Conservation (phyloP, 2,797 vertebrate genomes). For the Enteromius argenteus region DNA sequence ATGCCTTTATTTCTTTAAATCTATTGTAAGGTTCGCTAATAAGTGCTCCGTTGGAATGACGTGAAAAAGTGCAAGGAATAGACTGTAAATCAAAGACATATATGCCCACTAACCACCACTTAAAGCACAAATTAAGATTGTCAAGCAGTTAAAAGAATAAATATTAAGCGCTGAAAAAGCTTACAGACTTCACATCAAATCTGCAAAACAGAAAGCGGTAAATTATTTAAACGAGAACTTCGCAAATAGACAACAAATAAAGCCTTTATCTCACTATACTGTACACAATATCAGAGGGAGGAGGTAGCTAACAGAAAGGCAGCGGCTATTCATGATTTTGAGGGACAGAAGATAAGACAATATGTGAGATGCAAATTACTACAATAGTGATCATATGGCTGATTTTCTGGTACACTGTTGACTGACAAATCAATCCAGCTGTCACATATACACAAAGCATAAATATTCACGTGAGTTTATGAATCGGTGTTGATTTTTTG, state of each 20-base stretch:
- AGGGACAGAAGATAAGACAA: conserved; percentile 24
- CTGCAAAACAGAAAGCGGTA: conserved; percentile 32
- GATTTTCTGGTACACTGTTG: conserved; percentile 47
- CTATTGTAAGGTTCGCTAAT: not conserved
- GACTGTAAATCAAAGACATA: not conserved
- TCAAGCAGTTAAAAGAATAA: conserved; percentile 43
- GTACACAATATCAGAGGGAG: conserved; percentile 23
- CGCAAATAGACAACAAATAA: conserved; percentile 18
- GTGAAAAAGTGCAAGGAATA: conserved; percentile 18
- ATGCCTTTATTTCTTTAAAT: not conserved
- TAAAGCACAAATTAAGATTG: conserved; percentile 57
- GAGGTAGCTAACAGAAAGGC: conserved; percentile 52
- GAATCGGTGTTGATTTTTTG: conserved; percentile 9
- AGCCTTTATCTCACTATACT: conserved; percentile 19
- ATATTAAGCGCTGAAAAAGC: conserved; percentile 11
- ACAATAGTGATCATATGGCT: conserved; percentile 28
- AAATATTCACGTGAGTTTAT: not conserved
- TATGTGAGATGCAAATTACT: conserved; percentile 21
- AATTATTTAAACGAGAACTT: not conserved
- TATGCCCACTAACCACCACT: conserved; percentile 29
- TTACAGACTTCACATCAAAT: conserved; percentile 20
- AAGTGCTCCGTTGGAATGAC: conserved; percentile 27
- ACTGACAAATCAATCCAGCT: conserved; percentile 16
- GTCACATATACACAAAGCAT: conserved; percentile 5
- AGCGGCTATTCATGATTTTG: conserved; percentile 54